Evolutionary conservation across 2,797 vertebrate genomes (phyloP), one percentile per base, ranked within the genome.

Genomic region (Micromesistius poutassou): DNA sequence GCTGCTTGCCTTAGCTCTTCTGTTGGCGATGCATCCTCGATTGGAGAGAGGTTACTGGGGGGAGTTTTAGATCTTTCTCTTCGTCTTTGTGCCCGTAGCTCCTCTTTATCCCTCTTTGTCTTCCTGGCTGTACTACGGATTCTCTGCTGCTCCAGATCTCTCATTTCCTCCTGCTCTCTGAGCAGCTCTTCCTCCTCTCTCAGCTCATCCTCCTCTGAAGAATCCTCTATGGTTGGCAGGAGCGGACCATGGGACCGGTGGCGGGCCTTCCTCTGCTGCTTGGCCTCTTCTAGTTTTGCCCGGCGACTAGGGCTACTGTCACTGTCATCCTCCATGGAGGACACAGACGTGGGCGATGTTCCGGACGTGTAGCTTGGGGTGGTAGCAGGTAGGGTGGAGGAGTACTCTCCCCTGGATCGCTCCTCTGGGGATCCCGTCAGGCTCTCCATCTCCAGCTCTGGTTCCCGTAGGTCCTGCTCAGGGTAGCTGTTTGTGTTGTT

Each of bases 401-500:
- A 99, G 87, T 98, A 98, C 83, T 99, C 98, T 0, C 98, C 98
- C 2, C 95, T 96, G 74, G 98, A 99, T 50, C 96, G 94, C 87
- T 99, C 98, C 81, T 99, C 98, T 0, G 98, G 98, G 0, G 98
- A 99, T 68, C 97, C 98, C 0, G 97, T 99, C 76, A 99, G 91
- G 89, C 98, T 99, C 88, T 99, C 98, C 98, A 99, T 99, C 91
- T 99, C 98, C 73, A 99, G 92, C 90, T 99, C 98, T 0, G 98
- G 98, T 85, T 99, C 98, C 80, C 93, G 92, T 74, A 97, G 80
- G 40, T 99, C 97, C 8, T 95, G 92, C 78, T 97, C 96, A 80
- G 95, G 94, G 80, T 96, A 99, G 85, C 95, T 94, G 28, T 96
- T 97, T 0, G 97, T 98, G 87, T 97, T 98, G 89, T 99, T 99